These are phyloP conservation scores for Epizoanthus rinbou DNA, from an alignment of 92 coral and sea anemone species.

Conservation along the genomic window DNA sequence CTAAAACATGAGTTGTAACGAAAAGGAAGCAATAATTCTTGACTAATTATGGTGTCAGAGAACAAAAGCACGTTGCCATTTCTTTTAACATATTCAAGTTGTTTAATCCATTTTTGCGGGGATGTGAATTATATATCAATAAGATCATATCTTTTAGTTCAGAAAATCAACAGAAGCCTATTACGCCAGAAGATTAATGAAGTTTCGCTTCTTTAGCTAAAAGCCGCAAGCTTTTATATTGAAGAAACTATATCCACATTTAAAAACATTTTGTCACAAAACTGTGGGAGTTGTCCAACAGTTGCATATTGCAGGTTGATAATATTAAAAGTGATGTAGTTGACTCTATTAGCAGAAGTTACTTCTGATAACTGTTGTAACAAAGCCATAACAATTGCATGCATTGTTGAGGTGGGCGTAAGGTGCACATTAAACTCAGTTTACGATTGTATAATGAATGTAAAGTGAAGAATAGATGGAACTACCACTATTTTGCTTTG, in stretches of 20 bases:
- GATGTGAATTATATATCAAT: constrained; percentile 39
- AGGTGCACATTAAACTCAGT: neutral
- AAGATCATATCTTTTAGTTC: constrained; percentile 35
- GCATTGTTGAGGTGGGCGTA: constrained; percentile 20
- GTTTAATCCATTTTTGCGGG: constrained; percentile 37
- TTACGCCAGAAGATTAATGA: constrained; percentile 25
- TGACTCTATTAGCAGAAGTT: constrained; percentile 13
- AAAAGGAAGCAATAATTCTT: constrained; percentile 8
- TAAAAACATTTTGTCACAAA: neutral
- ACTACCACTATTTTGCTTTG: neutral
- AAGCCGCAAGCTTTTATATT: constrained; percentile 23
- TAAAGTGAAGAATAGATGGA: neutral
- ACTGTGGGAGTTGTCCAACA: neutral
- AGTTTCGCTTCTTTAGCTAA: constrained; percentile 31
- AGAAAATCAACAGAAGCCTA: constrained; percentile 43
- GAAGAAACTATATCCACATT: neutral
- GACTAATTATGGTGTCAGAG: constrained; percentile 23
- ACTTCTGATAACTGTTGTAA: constrained; percentile 21
- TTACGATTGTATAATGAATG: neutral
- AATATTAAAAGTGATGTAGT: constrained; percentile 8
- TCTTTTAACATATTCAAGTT: constrained; percentile 29
- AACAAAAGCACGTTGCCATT: constrained; percentile 34
- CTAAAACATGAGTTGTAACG: neutral
- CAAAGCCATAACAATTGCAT: constrained; percentile 20
- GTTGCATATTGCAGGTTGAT: neutral